Evolutionary conservation across 2,797 vertebrate genomes (phyloP).

Genomic region (Helicolenus hilgendorfi): DNA sequence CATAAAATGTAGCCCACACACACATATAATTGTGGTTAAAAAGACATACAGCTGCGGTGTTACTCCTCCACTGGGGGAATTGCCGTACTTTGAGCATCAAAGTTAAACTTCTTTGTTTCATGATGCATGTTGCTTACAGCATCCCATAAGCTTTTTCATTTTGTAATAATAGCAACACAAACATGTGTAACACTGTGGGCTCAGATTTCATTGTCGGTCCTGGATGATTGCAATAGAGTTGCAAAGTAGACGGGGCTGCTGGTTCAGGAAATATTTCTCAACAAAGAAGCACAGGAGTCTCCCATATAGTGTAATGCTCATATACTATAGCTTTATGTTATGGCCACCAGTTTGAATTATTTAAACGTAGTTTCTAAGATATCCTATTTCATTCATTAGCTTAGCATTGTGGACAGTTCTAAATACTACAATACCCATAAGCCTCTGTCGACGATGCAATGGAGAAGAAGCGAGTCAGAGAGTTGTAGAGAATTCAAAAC

Average conservation of each 20-base stretch:
- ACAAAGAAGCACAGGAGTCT: not conserved
- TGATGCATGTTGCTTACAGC: constrained; percentile 66
- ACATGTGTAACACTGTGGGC: constrained; percentile 41
- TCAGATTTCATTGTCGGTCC: constrained; percentile 21
- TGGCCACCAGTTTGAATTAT: not conserved
- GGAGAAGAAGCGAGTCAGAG: not conserved
- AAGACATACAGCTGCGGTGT: constrained; percentile 81
- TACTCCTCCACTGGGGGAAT: constrained; percentile 51
- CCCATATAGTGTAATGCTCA: not conserved
- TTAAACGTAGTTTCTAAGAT: not conserved
- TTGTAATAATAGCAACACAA: constrained; percentile 63
- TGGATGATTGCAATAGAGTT: constrained; percentile 47
- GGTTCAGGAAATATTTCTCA: not conserved
- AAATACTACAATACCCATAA: not conserved
- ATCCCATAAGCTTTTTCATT: constrained; percentile 56
- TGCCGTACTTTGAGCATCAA: constrained; percentile 71
- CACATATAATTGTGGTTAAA: constrained; percentile 89
- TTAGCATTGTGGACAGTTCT: not conserved
- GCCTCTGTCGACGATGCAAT: not conserved
- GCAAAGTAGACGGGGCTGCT: constrained; percentile 14
- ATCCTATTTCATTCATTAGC: not conserved
- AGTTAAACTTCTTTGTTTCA: constrained; percentile 85
- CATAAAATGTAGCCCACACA: constrained; percentile 90
- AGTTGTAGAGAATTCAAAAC: not conserved
- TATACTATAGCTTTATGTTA: not conserved